Percentiles rank a stretch among this genome's conserved stretches.
Conservation (phyloP, 1,140 invertebrate species). For the Tetramorium simillimum region DNA sequence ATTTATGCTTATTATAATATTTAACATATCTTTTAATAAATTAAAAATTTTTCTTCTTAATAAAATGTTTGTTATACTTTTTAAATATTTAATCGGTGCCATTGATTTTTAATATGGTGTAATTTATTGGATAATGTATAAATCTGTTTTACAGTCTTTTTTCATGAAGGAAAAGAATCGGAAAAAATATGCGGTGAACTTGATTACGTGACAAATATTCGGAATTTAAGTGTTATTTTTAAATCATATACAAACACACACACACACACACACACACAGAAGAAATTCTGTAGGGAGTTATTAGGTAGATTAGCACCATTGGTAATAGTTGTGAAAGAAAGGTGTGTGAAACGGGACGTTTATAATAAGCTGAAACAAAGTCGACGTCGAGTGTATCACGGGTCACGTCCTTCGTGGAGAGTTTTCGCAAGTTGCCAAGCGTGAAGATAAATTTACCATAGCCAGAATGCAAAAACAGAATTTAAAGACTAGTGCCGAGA, state of each 20-base stretch:
- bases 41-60: too few relatives aligned
- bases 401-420: conserved; percentile 16
- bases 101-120: too few relatives aligned
- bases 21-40: too few relatives aligned
- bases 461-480: conserved; percentile 31
- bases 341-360: background rate
- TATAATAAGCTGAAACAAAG: conserved; percentile 23
- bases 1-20: too few relatives aligned
- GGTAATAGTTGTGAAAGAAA: conserved; percentile 21
- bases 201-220: background rate
- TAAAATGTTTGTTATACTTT: too few relatives aligned
- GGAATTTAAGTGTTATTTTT: background rate
- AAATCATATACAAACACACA: background rate
- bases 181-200: background rate
- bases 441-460: conserved; percentile 34
- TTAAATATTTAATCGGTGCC: too few relatives aligned
- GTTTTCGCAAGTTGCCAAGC: conserved; percentile 18
- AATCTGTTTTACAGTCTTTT: too few relatives aligned
- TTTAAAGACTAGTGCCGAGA: conserved; percentile 21
- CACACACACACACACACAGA: background rate
- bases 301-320: background rate
- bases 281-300: background rate
- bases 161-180: background rate
- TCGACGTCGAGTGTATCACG: conserved; percentile 18
- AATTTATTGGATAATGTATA: too few relatives aligned